A percentile compares a stretch with the other conserved stretches of the same genome.
These are phyloP conservation scores for Drosophila fuyamai DNA, from an alignment of 1,140 invertebrate genomes.

Conservation along the genomic window DNA sequence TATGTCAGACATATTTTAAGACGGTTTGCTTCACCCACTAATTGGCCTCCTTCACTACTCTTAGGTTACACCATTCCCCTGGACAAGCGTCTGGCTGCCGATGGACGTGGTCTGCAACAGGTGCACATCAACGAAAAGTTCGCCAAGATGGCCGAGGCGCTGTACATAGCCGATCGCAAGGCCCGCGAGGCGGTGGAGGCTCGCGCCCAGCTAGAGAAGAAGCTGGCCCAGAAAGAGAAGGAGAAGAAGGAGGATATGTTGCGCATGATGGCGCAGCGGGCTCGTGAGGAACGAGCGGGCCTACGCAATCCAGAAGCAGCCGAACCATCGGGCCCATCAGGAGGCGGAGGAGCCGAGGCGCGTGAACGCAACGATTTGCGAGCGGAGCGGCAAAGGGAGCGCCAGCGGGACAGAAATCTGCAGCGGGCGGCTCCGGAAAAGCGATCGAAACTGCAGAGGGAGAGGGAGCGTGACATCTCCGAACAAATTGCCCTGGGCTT, in stretches of 20 bases:
- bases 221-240: constrained; percentile 98
- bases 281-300: constrained; percentile 97
- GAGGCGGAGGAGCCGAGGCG: constrained; percentile 88
- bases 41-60: neutral
- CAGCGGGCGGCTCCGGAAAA: constrained; percentile 97
- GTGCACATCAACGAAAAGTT: constrained; percentile 99
- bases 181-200: constrained; percentile 98
- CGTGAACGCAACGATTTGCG: constrained; percentile 95
- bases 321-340: constrained; percentile 85
- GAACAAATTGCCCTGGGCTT: constrained; percentile 99
- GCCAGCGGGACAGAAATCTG: constrained; percentile 96
- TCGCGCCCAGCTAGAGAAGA: constrained; percentile 97
- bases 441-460: constrained; percentile 93
- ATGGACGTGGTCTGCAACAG: constrained; percentile 98
- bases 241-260: constrained; percentile 99
- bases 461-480: constrained; percentile 98
- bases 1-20: neutral
- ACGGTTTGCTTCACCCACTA: too few species aligned
- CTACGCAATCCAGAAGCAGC: constrained; percentile 77
- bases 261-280: constrained; percentile 96
- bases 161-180: constrained; percentile 99
- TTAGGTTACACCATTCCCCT: constrained; percentile 96
- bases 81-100: constrained; percentile 98
- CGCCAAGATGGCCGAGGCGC: constrained; percentile 97
- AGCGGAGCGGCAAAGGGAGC: constrained; percentile 95